Evolutionary conservation across 92 coral and sea anemone species (phyloP), one percentile per base, ranked within the genome.

Genomic region (Chrysogorgia sp.): DNA sequence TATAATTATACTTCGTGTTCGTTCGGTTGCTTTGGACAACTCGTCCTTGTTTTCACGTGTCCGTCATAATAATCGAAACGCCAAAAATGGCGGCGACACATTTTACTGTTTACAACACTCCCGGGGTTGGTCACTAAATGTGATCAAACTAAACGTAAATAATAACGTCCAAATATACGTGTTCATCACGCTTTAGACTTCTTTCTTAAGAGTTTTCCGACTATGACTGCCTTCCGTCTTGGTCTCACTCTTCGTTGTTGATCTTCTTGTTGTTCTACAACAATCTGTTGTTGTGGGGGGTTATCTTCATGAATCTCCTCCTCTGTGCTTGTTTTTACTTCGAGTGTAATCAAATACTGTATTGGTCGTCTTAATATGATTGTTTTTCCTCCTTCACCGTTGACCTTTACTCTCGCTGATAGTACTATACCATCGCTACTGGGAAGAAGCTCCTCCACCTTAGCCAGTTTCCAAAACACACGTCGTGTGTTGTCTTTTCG

Each of bases 331-430:
- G 71, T 50, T 34, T 63, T 33, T 35, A 63, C 71, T 21, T 63
- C 71, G 10, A 63, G 71, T 33, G 71, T 25, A 0, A 63, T 63
- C 43, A 63, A 13, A 35, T 63, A 50, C 21, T 33, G 71, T 63
- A 32, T 63, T 35, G 48, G 49, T 63, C 48, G 71, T 34, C 49
- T 33, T 1, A 63, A 9, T 63, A 31, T 35, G 25, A 63, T 63
- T 24, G 10, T 25, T 35, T 63, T 63, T n/a, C 71, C 40, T 25
- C 49, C 10, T 63, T 63, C 71, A 21, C 49, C 49, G 71, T 34
- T 63, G 8, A 34, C 71, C 5, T 3, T 63, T n/a, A 63, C 48
- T 17, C 40, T 63, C 3, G 69, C 69, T 14, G 69, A 33, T 10
- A n/a, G 43, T 19, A 63, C 47, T 15, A 8, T 33, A 34, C 69